These are phyloP conservation scores for Chiloscyllium punctatum DNA, from an alignment of 2,797 vertebrate genomes.

Conservation along the genomic window DNA sequence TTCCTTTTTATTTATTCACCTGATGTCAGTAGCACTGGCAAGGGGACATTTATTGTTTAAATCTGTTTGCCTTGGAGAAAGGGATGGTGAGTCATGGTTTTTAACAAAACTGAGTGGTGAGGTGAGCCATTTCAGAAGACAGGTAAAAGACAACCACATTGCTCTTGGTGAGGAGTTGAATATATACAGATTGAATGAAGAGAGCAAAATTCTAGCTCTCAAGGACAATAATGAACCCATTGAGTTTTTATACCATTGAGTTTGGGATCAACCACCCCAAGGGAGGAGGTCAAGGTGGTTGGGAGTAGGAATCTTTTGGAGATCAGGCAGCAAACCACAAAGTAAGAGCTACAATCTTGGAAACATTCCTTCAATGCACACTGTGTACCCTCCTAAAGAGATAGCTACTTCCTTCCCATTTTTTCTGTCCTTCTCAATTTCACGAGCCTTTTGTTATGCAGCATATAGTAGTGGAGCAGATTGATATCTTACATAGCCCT, in stretches of 20 bases:
- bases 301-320: too few species aligned
- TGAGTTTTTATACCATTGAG: neutral
- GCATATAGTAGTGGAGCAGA: too few species aligned
- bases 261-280: too few species aligned
- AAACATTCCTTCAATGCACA: too few species aligned
- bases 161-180: neutral
- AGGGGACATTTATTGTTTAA: neutral
- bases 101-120: neutral
- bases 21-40: neutral
- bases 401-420: too few species aligned
- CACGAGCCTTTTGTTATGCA: too few species aligned
- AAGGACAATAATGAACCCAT: neutral
- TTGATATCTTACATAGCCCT: too few species aligned
- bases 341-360: too few species aligned
- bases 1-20: neutral
- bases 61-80: neutral
- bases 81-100: neutral
- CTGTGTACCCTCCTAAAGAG: too few species aligned
- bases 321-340: too few species aligned
- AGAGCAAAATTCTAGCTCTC: neutral
- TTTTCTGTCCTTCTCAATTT: too few species aligned
- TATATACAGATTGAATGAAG: neutral
- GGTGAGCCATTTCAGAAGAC: neutral
- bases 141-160: neutral
- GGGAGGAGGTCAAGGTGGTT: too few species aligned